Percentiles rank a stretch among this genome's conserved stretches.
These are phyloP conservation scores for Popillia japonica DNA, from an alignment of 1,140 invertebrate genomes.

Conservation along the genomic window DNA sequence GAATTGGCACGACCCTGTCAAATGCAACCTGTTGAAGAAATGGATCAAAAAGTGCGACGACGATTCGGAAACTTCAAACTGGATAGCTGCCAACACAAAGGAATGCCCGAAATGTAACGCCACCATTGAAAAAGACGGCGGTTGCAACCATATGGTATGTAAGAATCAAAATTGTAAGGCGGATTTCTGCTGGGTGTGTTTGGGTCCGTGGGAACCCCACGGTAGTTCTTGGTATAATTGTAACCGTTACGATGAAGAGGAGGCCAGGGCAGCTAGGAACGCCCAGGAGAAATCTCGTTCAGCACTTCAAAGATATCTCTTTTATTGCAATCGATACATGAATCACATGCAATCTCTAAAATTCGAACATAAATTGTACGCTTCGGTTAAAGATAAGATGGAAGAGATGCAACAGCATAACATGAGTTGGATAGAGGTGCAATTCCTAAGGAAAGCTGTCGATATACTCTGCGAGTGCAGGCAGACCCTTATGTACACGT, in stretches of 20 bases:
- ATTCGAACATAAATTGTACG: conserved; percentile 76
- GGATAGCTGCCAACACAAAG: conserved; percentile 84
- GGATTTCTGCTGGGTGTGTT: conserved; percentile 85
- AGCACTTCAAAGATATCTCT: conserved; percentile 92
- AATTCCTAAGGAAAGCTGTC: conserved; percentile 73
- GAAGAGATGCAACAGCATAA: conserved; percentile 82
- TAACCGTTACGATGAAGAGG: conserved; percentile 89
- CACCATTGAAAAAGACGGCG: conserved; percentile 79
- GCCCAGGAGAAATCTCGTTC: conserved; percentile 94
- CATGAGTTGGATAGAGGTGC: conserved; percentile 83
- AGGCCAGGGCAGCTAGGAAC: conserved; percentile 94
- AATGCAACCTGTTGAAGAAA: conserved; percentile 71
- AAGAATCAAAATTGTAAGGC: conserved; percentile 79
- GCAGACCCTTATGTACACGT: conserved; percentile 78
- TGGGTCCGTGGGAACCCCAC: conserved; percentile 82
- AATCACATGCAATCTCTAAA: conserved; percentile 81
- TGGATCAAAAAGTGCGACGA: conserved; percentile 86
- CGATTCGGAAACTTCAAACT: conserved; percentile 82
- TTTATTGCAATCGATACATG: conserved; percentile 96
- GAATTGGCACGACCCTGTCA: conserved; percentile 81
- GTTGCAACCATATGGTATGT: conserved; percentile 84
- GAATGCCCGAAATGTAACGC: conserved; percentile 82
- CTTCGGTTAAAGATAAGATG: conserved; percentile 72
- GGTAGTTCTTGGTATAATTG: conserved; percentile 77
- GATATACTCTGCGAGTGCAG: conserved; percentile 75